Evolutionary conservation across 1,140 invertebrate species (phyloP).

Genomic region (Drosophila rufa): DNA sequence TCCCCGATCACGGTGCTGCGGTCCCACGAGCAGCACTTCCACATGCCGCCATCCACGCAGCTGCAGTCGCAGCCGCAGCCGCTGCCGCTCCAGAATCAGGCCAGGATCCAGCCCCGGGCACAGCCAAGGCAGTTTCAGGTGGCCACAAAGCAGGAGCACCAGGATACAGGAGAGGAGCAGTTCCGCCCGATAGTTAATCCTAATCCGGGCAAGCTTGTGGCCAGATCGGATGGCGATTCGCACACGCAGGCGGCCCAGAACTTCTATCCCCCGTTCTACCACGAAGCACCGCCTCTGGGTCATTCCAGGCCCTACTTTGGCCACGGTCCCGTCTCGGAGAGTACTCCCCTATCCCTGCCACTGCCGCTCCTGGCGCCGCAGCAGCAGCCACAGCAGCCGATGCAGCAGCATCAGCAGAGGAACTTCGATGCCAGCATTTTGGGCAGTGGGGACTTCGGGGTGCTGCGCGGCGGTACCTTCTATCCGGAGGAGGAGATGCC

Average conservation of each 20-base stretch:
- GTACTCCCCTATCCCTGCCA: slow-evolving; percentile 47
- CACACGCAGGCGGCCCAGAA: slow-evolving; percentile 82
- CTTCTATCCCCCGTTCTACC: slow-evolving; percentile 82
- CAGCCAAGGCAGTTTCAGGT: slow-evolving; percentile 47
- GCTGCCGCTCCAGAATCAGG: slow-evolving; percentile 24
- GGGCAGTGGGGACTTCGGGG: slow-evolving; percentile 95
- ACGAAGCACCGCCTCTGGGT: slow-evolving; percentile 80
- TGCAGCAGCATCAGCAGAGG: slow-evolving; percentile 52
- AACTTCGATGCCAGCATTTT: slow-evolving; percentile 87
- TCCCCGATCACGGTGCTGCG: slow-evolving; percentile 74
- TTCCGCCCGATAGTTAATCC: slow-evolving; percentile 69
- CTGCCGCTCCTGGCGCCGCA: slow-evolving; percentile 48
- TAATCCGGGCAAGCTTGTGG: slow-evolving; percentile 32
- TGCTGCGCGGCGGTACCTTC: slow-evolving; percentile 94
- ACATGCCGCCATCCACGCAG: slow-evolving; percentile 74
- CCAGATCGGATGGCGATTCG: slow-evolving; percentile 69
- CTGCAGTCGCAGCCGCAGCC: slow-evolving; percentile 44
- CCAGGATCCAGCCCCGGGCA: slow-evolving; percentile 21
- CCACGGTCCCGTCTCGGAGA: slow-evolving; percentile 40
- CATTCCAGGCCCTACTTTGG: slow-evolving; percentile 82
- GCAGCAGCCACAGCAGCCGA: slow-evolving; percentile 26
- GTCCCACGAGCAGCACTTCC: slow-evolving; percentile 76
- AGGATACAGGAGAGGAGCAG: slow-evolving; percentile 57
- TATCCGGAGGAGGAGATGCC: slow-evolving; percentile 86
- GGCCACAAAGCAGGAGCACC: slow-evolving; percentile 34